phyloP scores from a whole-genome alignment of 2,113 vertebrate species.

The Sinocyclocheilus rhinocerous region DNA sequence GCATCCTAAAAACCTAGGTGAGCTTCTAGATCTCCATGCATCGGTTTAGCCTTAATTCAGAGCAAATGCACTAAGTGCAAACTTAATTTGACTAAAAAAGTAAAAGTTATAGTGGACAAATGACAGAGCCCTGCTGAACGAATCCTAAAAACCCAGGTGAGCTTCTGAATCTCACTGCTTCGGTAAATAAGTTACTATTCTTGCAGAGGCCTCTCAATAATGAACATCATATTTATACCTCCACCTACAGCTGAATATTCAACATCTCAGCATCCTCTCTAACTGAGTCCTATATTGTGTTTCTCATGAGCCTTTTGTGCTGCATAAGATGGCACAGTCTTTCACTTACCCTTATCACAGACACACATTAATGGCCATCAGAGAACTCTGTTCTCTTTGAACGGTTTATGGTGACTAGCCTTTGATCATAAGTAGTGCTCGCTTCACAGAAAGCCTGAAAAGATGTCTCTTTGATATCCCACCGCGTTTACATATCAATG shows the following conservation, averaged over 20 bases:
- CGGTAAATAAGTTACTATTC: slow-evolving; percentile 45
- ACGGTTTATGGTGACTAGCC: slow-evolving; percentile 52
- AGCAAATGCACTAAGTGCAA: too few relatives aligned
- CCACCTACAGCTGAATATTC: slow-evolving; percentile 50
- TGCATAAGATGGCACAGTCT: slow-evolving; percentile 56
- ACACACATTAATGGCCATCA: slow-evolving; percentile 59
- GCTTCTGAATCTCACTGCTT: slow-evolving; percentile 15
- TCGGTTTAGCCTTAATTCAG: too few relatives aligned
- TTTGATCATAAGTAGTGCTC: slow-evolving; percentile 64
- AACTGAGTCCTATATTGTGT: slow-evolving; percentile 52
- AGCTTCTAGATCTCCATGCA: too few relatives aligned
- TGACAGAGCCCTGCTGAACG: too few relatives aligned
- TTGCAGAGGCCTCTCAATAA: slow-evolving; percentile 41
- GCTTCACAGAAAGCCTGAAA: slow-evolving; percentile 57
- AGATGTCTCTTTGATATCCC: slow-evolving; percentile 61
- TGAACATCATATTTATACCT: slow-evolving; percentile 49
- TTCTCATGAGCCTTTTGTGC: slow-evolving; percentile 53
- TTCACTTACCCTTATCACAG: slow-evolving; percentile 59
- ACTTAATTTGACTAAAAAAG: too few relatives aligned
- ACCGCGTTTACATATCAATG: slow-evolving; percentile 64
- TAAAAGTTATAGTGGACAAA: too few relatives aligned
- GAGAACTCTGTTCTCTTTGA: slow-evolving; percentile 60
- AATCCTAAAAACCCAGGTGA: background rate
- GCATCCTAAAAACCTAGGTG: too few relatives aligned
- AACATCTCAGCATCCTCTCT: slow-evolving; percentile 50